Conservation (phyloP, 2,113 vertebrate species). For the Tretioscincus oriximinensis region DNA sequence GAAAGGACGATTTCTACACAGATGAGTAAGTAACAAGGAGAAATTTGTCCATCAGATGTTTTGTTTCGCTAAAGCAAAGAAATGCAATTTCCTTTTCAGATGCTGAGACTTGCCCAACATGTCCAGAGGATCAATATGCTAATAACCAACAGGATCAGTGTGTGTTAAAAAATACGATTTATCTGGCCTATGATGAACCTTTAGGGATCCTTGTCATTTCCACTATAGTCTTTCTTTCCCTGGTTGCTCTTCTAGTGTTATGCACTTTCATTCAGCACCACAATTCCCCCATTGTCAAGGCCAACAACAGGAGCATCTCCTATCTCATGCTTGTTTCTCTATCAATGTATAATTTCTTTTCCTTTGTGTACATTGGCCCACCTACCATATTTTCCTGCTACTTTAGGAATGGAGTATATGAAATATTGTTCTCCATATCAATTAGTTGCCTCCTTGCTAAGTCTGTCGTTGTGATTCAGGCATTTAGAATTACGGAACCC, state of each 20-base stretch:
- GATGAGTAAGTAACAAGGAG: no score
- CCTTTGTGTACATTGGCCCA: not conserved
- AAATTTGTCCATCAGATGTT: no score
- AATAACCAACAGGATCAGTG: not conserved
- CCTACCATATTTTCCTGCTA: not conserved
- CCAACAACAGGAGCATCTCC: not conserved
- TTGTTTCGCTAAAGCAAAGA: not conserved
- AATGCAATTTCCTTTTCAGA: not conserved
- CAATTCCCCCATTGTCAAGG: not conserved
- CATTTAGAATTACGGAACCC: not conserved
- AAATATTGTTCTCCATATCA: not conserved
- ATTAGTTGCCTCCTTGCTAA: not conserved
- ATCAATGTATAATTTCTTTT: not conserved
- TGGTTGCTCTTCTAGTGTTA: not conserved
- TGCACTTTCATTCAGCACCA: not conserved
- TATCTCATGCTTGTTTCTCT: not conserved
- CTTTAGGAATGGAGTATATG: not conserved
- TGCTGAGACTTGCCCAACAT: not conserved
- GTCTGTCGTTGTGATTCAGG: slow-evolving; percentile 4
- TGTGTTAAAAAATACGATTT: not conserved
- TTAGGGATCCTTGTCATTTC: not conserved
- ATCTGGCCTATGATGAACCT: not conserved
- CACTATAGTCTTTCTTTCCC: not conserved
- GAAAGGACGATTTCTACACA: not conserved
- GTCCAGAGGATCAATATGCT: not conserved